These are phyloP conservation scores for Cheilosia variabilis DNA, from an alignment of 2,888 invertebrate genomes.

Conservation along the genomic window DNA sequence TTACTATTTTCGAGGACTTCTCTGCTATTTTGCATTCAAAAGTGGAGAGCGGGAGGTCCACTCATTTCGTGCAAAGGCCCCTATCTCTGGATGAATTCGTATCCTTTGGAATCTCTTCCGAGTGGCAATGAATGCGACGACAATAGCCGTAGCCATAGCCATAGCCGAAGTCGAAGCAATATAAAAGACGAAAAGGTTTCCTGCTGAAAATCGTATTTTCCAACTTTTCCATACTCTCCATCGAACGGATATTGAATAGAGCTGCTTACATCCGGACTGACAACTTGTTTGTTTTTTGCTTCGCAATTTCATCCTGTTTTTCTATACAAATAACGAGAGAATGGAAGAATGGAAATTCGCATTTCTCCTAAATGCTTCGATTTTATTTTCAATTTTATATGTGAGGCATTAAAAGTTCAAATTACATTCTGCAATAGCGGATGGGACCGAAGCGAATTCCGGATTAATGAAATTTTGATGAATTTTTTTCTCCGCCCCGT, in stretches of 20 bases:
- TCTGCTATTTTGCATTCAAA: neutral
- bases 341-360: slow-evolving; percentile 47
- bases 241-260: slow-evolving; percentile 71
- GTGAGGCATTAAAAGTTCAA: slow-evolving; percentile 66
- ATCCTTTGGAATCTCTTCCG: slow-evolving; percentile 11
- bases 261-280: slow-evolving; percentile 69
- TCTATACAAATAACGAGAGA: neutral
- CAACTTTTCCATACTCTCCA: slow-evolving; percentile 37
- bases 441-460: slow-evolving; percentile 8
- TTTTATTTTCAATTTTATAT: slow-evolving; percentile 45
- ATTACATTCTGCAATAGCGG: slow-evolving; percentile 55
- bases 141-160: neutral
- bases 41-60: too few species aligned
- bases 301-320: slow-evolving; percentile 1
- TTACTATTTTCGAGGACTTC: slow-evolving; percentile 28
- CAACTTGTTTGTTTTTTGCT: slow-evolving; percentile 50
- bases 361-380: slow-evolving; percentile 52
- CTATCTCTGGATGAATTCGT: neutral
- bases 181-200: slow-evolving; percentile 31
- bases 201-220: slow-evolving; percentile 43
- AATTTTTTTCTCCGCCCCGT: slow-evolving; percentile 8
- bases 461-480: slow-evolving; percentile 60
- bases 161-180: neutral
- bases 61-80: neutral
- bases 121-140: slow-evolving; percentile 13